Evolutionary conservation across 2,888 invertebrate genomes (phyloP), one percentile per base, ranked within the genome.

Genomic region (Scaptomyza reducta): DNA sequence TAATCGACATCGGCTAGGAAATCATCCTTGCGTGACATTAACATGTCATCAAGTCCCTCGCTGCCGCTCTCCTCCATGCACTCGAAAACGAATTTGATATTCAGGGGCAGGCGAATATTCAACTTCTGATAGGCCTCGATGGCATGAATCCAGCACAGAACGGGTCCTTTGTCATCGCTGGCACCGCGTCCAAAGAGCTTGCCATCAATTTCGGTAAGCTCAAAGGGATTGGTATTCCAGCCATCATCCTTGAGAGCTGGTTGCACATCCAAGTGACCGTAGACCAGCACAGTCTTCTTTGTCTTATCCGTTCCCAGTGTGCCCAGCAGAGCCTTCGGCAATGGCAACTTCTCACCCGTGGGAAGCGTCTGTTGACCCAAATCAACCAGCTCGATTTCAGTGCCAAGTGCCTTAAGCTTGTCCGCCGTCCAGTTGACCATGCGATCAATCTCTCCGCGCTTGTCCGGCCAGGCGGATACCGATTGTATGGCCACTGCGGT

Each of bases 51-150:
- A 25, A 99, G 93, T n/a, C 99, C 99, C 90, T 96, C 96, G 65
- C 98, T 99, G 6, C 99, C 99, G 67, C 96, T 96, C 91, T 99
- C 99, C 92, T 99, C 99, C 99, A 99, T 99, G 58, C 98, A 98
- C 93, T 99, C 99, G 90, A 99, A 96, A 13, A 97, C 94, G 92
- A 99, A 99, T 94, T 96, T 96, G 6, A 96, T 88, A 89, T 96
- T 96, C 1, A 96, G 94, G 1, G 96, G 96, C 50, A 96, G 89
- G 90, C 94, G 90, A 61, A 92, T 93, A 13, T 94, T 94, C 59
- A 95, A 92, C 56, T 94, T 94, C 91, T 97, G 95, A 91, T 94
- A 97, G 2, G 96, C 97, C 92, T 98, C 96, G 67, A 99, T 94
- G 10, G 97, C 97, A 93, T 99, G 97, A 53, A 99, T 92, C 99